Evolutionary conservation across 2,113 vertebrate species (phyloP), one percentile per base, ranked within the genome.

Genomic region (Podarcis cretensis): DNA sequence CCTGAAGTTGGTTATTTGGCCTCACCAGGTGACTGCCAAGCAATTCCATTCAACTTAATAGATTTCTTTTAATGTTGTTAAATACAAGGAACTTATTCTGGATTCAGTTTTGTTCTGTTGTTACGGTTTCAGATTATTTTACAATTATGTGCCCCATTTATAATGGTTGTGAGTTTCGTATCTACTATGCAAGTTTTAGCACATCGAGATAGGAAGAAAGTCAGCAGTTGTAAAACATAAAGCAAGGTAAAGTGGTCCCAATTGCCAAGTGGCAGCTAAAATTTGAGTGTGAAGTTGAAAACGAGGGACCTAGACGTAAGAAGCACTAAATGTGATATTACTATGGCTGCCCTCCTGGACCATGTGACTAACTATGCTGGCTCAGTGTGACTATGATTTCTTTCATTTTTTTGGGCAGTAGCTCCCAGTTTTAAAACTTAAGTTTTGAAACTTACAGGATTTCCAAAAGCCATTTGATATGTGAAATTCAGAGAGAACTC

Each of bases 1-100:
- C 74, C 40, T 2, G 0, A 78, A 80, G 85, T 37, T 2, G 71
- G 35, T 69, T 85, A 85, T 68, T 93, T 88, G 73, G 30, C 65
- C 81, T 92, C 57, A 77, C 59, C 88, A 91, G 85, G 90, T 74
- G 35, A 86, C 83, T 89, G 84, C 23, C 27, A 90, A 63, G 74
- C 82, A 85, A 27, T 89, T 90, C 65, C 18, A 90, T 27, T 82
- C 87, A 90, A 71, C 32, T 91, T 93, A 91, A 91, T 89, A 25
- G 35, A 77, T 84, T 92, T 92, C 78, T 83, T 48, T 66, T 91
- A 82, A 57, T 85, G 75, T 2, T 84, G 69, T 74, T 35, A 35
- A 84, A 73, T 84, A 23, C 35, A 84, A 84, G 68, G 71, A 32
- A 84, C 6, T 25, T 40, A 14, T 23, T 32, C 21, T 32, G 21